Percentiles rank a stretch among this genome's conserved stretches.
These are phyloP conservation scores for Megaceryle alcyon DNA, from an alignment of 2,797 vertebrate genomes.

Conservation along the genomic window DNA sequence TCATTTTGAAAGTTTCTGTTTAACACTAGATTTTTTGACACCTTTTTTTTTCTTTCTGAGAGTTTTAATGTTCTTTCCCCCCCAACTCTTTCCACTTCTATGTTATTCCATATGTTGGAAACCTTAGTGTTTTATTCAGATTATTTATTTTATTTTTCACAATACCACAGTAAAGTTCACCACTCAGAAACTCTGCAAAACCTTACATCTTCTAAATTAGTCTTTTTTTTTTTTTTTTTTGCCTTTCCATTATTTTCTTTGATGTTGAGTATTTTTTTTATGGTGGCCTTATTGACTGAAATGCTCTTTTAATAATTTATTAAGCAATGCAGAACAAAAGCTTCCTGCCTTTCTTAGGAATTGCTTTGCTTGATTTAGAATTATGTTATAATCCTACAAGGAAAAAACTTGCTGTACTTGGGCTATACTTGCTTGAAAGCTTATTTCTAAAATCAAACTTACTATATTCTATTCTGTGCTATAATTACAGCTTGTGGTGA, in stretches of 20 bases:
- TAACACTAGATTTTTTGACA: neutral
- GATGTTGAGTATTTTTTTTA: neutral
- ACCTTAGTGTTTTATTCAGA: neutral
- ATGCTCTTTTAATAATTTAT: slow-evolving; percentile 28
- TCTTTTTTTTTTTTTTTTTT: neutral
- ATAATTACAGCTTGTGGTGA: neutral
- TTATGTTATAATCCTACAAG: neutral
- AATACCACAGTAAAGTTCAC: neutral
- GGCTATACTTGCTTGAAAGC: neutral
- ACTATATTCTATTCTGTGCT: neutral
- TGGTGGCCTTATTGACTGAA: neutral
- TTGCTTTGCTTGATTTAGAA: neutral
- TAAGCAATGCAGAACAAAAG: neutral
- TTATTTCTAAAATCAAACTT: neutral
- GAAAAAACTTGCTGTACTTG: neutral
- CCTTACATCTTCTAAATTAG: neutral
- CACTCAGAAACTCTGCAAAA: neutral
- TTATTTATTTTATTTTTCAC: neutral
- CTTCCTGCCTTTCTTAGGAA: neutral
- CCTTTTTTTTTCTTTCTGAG: no score
- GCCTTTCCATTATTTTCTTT: neutral
- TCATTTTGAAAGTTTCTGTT: neutral
- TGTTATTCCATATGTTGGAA: neutral
- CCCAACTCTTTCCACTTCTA: neutral
- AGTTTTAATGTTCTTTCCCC: no score